These are phyloP conservation scores for Erpobdella octoculata DNA, from an alignment of 2,888 invertebrate species.

Conservation along the genomic window DNA sequence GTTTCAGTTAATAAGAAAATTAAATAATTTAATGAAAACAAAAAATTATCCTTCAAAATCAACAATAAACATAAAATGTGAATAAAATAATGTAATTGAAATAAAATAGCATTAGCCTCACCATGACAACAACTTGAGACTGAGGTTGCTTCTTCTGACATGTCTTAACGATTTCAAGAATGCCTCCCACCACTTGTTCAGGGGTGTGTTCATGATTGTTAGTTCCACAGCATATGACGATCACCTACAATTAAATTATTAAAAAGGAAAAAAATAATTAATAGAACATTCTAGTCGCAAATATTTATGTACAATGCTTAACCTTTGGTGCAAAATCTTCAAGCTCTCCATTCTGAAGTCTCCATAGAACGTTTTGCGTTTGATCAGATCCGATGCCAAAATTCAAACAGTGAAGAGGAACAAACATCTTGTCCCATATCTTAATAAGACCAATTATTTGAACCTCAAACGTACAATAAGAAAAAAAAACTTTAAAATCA, in stretches of 20 bases:
- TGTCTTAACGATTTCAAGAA: slow-evolving; percentile 67
- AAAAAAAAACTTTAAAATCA: neutral
- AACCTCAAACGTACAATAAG: neutral
- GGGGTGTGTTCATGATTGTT: slow-evolving; percentile 74
- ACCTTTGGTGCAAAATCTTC: slow-evolving; percentile 80
- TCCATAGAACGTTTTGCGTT: slow-evolving; percentile 81
- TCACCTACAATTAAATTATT: slow-evolving; percentile 58
- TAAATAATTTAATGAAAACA: no score
- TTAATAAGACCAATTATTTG: slow-evolving; percentile 34
- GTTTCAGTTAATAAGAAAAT: no score
- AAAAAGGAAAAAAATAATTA: neutral
- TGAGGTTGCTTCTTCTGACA: slow-evolving; percentile 71
- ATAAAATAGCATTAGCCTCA: slow-evolving; percentile 51
- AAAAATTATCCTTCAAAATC: no score
- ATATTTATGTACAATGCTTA: neutral
- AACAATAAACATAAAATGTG: no score
- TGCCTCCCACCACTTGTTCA: slow-evolving; percentile 73
- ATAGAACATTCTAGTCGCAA: neutral
- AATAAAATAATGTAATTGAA: neutral
- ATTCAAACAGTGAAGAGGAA: slow-evolving; percentile 81
- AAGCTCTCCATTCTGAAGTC: slow-evolving; percentile 78
- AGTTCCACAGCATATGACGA: slow-evolving; percentile 78
- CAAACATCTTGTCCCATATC: slow-evolving; percentile 82
- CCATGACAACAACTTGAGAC: slow-evolving; percentile 75
- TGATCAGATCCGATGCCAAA: slow-evolving; percentile 81